Conservation (phyloP, 1,140 invertebrate genomes). For the Ceratoteleas bidentatus region DNA sequence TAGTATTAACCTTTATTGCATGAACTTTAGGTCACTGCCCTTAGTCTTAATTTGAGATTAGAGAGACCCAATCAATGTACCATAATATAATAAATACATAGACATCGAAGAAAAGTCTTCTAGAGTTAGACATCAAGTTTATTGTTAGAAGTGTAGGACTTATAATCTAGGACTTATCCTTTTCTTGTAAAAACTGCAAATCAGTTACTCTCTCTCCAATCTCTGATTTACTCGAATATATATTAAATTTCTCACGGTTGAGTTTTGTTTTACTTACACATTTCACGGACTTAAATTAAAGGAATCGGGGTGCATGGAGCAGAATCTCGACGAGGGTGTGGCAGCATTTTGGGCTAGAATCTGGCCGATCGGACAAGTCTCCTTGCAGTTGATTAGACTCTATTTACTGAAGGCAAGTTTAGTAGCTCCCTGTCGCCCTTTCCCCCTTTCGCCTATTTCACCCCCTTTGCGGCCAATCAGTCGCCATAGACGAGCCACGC, state of each 20-base stretch:
- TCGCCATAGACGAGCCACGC: slow-evolving; percentile 76
- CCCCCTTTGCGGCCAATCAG: slow-evolving; percentile 80
- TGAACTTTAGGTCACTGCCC: too few species aligned
- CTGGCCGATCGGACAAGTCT: slow-evolving; percentile 78
- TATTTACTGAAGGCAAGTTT: slow-evolving; percentile 80
- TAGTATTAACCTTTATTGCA: too few species aligned
- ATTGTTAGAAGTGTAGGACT: too few species aligned
- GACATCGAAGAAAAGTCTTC: too few species aligned
- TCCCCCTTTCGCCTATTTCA: slow-evolving; percentile 76
- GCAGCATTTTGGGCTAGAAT: slow-evolving; percentile 75
- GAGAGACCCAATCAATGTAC: too few species aligned
- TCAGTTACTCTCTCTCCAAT: not conserved
- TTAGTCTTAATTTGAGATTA: too few species aligned
- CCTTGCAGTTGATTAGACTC: slow-evolving; percentile 80
- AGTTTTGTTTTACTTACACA: slow-evolving; percentile 63
- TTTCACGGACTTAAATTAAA: slow-evolving; percentile 56
- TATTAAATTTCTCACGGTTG: slow-evolving; percentile 52
- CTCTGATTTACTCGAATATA: not conserved
- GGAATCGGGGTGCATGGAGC: slow-evolving; percentile 56
- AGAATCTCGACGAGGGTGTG: slow-evolving; percentile 62
- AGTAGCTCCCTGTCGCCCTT: slow-evolving; percentile 71
- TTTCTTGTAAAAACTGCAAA: too few species aligned
- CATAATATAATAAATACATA: too few species aligned
- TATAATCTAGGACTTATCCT: too few species aligned
- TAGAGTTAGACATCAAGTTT: too few species aligned